Evolutionary conservation across 1,140 invertebrate species (phyloP).

Genomic region (Drosophila nigromelanica): DNA sequence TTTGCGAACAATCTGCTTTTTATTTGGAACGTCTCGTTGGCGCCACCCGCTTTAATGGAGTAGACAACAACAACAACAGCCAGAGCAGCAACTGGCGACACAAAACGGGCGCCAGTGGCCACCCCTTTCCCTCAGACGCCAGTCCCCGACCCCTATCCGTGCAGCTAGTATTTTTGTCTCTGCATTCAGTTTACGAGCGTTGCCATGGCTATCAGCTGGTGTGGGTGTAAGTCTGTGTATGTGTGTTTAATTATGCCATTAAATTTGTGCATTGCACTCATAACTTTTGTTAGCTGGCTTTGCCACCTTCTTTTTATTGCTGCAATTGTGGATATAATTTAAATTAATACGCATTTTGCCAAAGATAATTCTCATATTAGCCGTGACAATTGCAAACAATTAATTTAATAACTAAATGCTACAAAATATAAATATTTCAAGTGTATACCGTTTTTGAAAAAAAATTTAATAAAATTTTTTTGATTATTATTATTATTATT

Average conservation of each 20-base stretch:
- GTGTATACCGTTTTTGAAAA: too few species aligned
- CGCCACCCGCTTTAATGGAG: conserved; percentile 72
- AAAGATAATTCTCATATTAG: conserved; percentile 8
- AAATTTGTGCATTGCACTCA: conserved; percentile 44
- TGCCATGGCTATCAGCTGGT: conserved; percentile 3
- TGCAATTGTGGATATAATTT: conserved; percentile 33
- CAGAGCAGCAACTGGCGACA: conserved; percentile 51
- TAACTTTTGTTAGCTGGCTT: conserved; percentile 31
- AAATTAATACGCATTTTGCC: conserved; percentile 26
- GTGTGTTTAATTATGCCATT: conserved; percentile 55
- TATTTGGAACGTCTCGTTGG: conserved; percentile 78
- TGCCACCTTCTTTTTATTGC: conserved; percentile 32
- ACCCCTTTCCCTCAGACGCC: background rate
- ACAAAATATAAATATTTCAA: too few species aligned
- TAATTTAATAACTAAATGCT: background rate
- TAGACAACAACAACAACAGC: conserved; percentile 51
- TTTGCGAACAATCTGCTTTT: conserved; percentile 79
- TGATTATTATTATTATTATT: too few species aligned
- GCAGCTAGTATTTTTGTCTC: conserved; percentile 4
- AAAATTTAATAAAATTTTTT: too few species aligned
- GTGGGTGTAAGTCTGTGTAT: conserved; percentile 11
- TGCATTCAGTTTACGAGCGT: conserved; percentile 16
- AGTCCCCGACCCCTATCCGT: background rate
- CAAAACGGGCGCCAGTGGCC: conserved; percentile 56
- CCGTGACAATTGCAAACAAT: background rate